These are phyloP conservation scores for Lasioglossum baleicum DNA, from an alignment of 1,140 invertebrate species.

Conservation along the genomic window DNA sequence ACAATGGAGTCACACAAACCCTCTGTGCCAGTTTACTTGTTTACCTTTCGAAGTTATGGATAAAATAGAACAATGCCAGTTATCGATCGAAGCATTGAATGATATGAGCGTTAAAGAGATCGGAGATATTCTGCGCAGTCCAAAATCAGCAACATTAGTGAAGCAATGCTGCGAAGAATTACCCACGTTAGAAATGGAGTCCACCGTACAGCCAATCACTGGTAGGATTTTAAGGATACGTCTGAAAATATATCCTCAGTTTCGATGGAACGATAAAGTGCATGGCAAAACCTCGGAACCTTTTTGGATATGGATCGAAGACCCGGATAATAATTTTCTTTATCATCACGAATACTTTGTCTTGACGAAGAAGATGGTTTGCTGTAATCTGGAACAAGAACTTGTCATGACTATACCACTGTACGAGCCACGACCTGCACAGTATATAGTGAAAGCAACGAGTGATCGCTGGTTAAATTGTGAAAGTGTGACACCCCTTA, in stretches of 20 bases:
- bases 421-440: slow-evolving; percentile 92
- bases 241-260: slow-evolving; percentile 90
- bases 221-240: slow-evolving; percentile 93
- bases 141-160: slow-evolving; percentile 87
- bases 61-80: slow-evolving; percentile 89
- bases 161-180: slow-evolving; percentile 93
- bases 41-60: slow-evolving; percentile 89
- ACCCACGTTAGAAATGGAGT: slow-evolving; percentile 90
- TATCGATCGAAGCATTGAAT: slow-evolving; percentile 88
- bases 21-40: slow-evolving; percentile 91
- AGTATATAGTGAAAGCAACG: slow-evolving; percentile 93
- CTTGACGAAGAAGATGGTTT: slow-evolving; percentile 92
- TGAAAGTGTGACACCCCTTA: slow-evolving; percentile 86
- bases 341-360: slow-evolving; percentile 98
- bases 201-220: slow-evolving; percentile 96
- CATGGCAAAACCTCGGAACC: slow-evolving; percentile 93
- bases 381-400: slow-evolving; percentile 87
- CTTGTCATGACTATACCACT: slow-evolving; percentile 98
- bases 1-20: slow-evolving; percentile 93
- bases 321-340: slow-evolving; percentile 95
- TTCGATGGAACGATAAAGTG: slow-evolving; percentile 93
- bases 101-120: slow-evolving; percentile 95
- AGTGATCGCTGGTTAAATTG: slow-evolving; percentile 96
- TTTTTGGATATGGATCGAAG: slow-evolving; percentile 99
- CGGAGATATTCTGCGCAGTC: slow-evolving; percentile 88